phyloP scores from a whole-genome alignment of 23 tunicate genomes.

The Botrylloides violaceus region DNA sequence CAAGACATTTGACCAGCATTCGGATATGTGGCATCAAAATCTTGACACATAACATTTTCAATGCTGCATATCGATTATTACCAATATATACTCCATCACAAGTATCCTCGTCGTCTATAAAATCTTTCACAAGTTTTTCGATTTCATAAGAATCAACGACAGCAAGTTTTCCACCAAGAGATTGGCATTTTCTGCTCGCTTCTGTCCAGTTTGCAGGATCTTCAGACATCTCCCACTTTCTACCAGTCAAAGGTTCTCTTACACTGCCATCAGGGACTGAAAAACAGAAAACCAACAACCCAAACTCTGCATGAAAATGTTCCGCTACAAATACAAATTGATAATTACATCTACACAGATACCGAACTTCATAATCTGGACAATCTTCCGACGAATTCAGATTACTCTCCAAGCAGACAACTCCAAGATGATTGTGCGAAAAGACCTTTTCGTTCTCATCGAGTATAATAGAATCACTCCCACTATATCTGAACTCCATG shows the following conservation, averaged over 20 bases:
- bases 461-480: neutral
- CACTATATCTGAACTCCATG: neutral
- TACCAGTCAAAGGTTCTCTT: constrained; percentile 18
- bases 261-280: neutral
- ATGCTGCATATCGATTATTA: neutral
- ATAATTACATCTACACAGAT: neutral
- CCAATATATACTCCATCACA: constrained; percentile 2
- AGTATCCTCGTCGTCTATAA: neutral
- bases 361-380: neutral
- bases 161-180: constrained; percentile 17
- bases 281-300: neutral
- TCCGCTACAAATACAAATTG: too few relatives aligned
- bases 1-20: too few relatives aligned
- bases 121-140: constrained; percentile 2
- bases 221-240: neutral
- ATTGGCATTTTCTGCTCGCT: neutral
- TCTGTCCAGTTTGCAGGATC: constrained; percentile 7
- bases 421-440: neutral
- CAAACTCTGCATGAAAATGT: too few relatives aligned
- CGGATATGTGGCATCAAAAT: neutral
- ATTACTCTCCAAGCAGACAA: neutral
- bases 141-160: constrained; percentile 12
- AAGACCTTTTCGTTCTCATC: neutral
- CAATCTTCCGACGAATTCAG: neutral
- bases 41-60: neutral